Evolutionary conservation across 2,888 invertebrate species (phyloP).

Genomic region (Drosophila neotestacea): DNA sequence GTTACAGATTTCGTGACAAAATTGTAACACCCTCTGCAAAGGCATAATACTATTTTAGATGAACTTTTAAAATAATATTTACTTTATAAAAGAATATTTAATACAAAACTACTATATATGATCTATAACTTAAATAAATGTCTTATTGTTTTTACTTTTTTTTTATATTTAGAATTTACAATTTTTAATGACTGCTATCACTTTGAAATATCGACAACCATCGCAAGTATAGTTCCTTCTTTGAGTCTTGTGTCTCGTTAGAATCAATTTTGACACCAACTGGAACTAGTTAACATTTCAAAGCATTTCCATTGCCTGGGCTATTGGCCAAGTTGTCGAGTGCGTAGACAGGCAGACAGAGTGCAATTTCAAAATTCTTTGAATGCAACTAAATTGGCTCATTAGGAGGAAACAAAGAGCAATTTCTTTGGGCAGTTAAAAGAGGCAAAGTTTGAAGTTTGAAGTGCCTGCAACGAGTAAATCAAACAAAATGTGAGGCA

Average conservation of each 20-base stretch:
- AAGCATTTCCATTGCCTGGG: conserved; percentile 37
- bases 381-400: conserved; percentile 80
- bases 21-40: no score
- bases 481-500: conserved; percentile 69
- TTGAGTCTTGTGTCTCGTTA: neutral
- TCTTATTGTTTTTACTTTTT: no score
- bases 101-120: no score
- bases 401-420: conserved; percentile 73
- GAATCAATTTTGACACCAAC: conserved; percentile 18
- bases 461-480: conserved; percentile 63
- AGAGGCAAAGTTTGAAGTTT: conserved; percentile 68
- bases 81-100: no score
- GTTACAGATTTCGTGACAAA: no score
- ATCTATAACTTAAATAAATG: no score
- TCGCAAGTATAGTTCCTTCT: conserved; percentile 3
- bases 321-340: conserved; percentile 59
- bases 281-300: conserved; percentile 69
- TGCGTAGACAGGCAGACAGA: conserved; percentile 49
- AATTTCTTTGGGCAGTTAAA: conserved; percentile 35
- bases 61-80: no score
- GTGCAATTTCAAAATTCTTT: conserved; percentile 68
- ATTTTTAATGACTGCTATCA: no score
- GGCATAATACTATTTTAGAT: no score
- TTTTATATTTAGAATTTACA: no score
- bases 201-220: neutral